Evolutionary conservation across 1,140 invertebrate species (phyloP).

Genomic region (Antheraea mylitta): DNA sequence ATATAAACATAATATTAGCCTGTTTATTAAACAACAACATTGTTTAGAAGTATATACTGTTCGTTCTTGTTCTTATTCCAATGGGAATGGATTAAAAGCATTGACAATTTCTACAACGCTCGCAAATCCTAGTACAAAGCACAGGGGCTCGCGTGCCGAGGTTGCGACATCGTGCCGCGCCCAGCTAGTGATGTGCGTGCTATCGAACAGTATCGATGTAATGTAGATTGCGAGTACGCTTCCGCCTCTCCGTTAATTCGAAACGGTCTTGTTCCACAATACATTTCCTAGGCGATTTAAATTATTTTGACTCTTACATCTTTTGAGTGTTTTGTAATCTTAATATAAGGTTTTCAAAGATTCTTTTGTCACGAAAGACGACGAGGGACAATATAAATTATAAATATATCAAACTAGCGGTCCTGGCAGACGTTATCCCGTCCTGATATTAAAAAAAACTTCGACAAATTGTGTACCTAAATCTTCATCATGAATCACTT

Average conservation of each 20-base stretch:
- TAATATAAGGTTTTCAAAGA: neutral
- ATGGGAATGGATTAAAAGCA: constrained; percentile 3
- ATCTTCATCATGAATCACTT: no score
- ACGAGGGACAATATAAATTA: neutral
- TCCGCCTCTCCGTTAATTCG: constrained; percentile 21
- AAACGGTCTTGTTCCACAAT: constrained; percentile 22
- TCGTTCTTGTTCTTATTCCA: neutral
- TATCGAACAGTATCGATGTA: constrained; percentile 37
- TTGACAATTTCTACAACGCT: constrained; percentile 3
- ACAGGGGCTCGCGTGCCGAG: constrained; percentile 61
- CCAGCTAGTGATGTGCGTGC: constrained; percentile 58
- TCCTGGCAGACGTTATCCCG: no score
- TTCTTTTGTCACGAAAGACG: neutral
- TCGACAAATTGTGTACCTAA: no score
- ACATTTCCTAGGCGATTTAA: constrained; percentile 9
- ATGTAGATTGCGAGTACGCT: constrained; percentile 18
- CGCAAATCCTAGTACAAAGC: constrained; percentile 2
- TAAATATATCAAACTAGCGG: no score
- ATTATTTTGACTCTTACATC: neutral
- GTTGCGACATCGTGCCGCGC: constrained; percentile 64
- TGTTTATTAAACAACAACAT: neutral
- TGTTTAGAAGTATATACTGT: neutral
- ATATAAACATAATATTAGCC: no score
- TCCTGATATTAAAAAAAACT: no score
- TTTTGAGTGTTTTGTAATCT: constrained; percentile 1